Percentiles rank a stretch among this genome's conserved stretches.
phyloP scores from a whole-genome alignment of 2,888 invertebrate genomes.

The Mesopsocus fuscifrons region DNA sequence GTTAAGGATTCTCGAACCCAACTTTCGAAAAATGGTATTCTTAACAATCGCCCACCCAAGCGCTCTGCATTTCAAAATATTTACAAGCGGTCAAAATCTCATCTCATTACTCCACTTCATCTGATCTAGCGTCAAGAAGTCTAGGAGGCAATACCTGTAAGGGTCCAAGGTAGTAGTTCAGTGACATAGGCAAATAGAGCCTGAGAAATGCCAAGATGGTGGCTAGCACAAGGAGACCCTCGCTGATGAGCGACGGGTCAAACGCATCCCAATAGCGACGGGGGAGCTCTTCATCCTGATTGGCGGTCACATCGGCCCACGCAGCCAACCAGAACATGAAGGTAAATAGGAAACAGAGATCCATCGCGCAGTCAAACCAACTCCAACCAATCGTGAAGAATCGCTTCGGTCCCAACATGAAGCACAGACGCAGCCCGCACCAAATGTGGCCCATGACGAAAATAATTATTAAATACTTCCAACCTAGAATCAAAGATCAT shows the following conservation, averaged over 20 bases:
- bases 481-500: constrained; percentile 18
- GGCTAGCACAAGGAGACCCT: constrained; percentile 43
- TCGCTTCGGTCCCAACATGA: constrained; percentile 33
- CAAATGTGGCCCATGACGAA: constrained; percentile 36
- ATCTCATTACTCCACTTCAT: too few relatives aligned
- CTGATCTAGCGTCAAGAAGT: too few relatives aligned
- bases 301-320: constrained; percentile 28
- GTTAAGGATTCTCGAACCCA: too few relatives aligned
- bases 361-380: constrained; percentile 39
- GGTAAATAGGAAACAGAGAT: constrained; percentile 35
- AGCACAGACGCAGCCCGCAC: constrained; percentile 34
- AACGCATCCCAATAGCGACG: constrained; percentile 44
- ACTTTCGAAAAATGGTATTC: too few relatives aligned
- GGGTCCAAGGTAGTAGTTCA: constrained; percentile 43
- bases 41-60: too few relatives aligned
- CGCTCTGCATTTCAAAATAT: too few relatives aligned
- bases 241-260: constrained; percentile 42
- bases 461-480: constrained; percentile 24
- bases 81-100: too few relatives aligned
- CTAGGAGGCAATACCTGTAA: constrained; percentile 23
- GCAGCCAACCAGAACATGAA: constrained; percentile 43
- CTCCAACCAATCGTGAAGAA: constrained; percentile 40
- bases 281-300: constrained; percentile 30
- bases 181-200: constrained; percentile 39
- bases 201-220: constrained; percentile 45